Base-by-base conservation (phyloP, 2,797 vertebrate species). In the Meda fulgida region DNA sequence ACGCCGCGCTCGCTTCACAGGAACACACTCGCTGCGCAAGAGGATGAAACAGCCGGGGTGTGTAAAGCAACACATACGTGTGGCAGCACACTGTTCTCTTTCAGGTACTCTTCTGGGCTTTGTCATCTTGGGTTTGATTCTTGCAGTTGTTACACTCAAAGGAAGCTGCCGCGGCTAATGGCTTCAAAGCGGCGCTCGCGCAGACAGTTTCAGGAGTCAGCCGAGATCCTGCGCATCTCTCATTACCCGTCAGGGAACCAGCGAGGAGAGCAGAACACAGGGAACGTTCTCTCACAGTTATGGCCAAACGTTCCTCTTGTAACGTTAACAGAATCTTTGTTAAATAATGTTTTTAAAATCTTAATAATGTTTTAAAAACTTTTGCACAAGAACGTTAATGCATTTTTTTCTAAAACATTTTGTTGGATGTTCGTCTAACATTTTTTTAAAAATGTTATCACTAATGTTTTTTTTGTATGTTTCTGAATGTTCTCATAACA, bases 51-150 rank as follows among this genome's bases (percentile, higher is more conserved):
- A 89, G 91, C 91, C 89, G 87, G 31, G 31, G 92, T 81, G 92
- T 94, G 94, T 94, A 93, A 94, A 92, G 94, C 93, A 89, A 91
- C 94, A 92, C 93, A 94, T 93, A 94, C 93, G 94, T 94, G 92
- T 89, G 92, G 92, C 89, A 89, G 92, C 93, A 93, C 90, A 92
- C 91, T 94, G 92, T 93, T 92, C 79, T 90, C 94, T 96, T 95
- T 95, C 93, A 96, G 94, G 93, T 95, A 93, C 92, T 95, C 95
- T 95, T 95, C 93, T 92, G 94, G 94, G 93, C 94, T 92, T 95
- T 95, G 94, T 92, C 92, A 92, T 93, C 94, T 92, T 89, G 91
- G 69, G 92, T 95, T 93, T 93, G 94, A 94, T 94, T 93, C 90
- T 88, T 76, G 82, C 85, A 85, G 88, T 89, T 87, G 93, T 93